These are phyloP conservation scores for Leptobrachium leishanense DNA, from an alignment of 2,113 vertebrate genomes.

Conservation along the genomic window DNA sequence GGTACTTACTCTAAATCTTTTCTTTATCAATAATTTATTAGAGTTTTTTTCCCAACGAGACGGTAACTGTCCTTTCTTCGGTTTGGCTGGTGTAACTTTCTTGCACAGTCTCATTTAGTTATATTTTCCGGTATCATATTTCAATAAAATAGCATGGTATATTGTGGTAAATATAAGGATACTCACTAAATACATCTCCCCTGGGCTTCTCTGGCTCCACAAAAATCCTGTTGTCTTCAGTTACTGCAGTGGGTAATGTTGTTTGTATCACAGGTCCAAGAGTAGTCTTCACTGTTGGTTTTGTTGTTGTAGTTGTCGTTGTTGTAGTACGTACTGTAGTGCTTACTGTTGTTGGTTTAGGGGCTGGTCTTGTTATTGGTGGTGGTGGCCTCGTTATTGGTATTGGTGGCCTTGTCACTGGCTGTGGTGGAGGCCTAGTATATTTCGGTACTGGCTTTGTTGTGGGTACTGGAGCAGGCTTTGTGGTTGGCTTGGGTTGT, in stretches of 20 bases:
- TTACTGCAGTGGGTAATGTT: slow-evolving; percentile 49
- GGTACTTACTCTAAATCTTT: too few species aligned
- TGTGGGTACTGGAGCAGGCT: slow-evolving; percentile 64
- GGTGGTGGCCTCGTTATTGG: slow-evolving; percentile 30
- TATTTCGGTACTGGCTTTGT: slow-evolving; percentile 51
- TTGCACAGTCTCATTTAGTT: too few species aligned
- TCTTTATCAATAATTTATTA: too few species aligned
- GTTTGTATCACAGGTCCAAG: slow-evolving; percentile 55
- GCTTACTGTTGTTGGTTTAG: slow-evolving; percentile 38
- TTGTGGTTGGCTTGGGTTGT: slow-evolving; percentile 63
- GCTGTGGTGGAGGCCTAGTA: slow-evolving; percentile 53
- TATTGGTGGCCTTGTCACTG: slow-evolving; percentile 57
- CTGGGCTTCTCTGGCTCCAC: slow-evolving; percentile 85
- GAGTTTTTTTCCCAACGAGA: too few species aligned
- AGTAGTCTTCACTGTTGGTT: slow-evolving; percentile 47
- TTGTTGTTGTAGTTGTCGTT: slow-evolving; percentile 23
- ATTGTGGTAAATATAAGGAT: background rate
- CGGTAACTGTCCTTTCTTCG: too few species aligned
- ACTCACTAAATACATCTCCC: slow-evolving; percentile 97
- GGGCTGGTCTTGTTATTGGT: slow-evolving; percentile 43
- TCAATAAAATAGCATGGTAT: background rate
- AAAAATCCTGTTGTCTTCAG: slow-evolving; percentile 85
- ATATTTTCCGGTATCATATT: too few species aligned
- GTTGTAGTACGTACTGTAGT: slow-evolving; percentile 43
- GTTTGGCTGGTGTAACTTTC: too few species aligned